Base-by-base conservation (phyloP, 2,113 vertebrate species). In the Uria lomvia region DNA sequence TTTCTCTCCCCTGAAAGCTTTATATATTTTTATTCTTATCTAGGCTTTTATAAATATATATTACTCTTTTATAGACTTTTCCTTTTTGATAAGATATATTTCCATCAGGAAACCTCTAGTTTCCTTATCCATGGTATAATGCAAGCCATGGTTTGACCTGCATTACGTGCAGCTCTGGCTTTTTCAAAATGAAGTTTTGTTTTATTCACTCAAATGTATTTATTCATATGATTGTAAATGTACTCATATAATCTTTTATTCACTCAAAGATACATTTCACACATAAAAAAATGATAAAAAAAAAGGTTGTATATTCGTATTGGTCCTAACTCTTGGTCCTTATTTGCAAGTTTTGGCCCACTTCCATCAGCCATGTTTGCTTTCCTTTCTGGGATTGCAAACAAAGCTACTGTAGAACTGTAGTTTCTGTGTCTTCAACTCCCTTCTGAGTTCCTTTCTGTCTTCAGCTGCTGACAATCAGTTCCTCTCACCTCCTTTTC, bases 381-480 rank as follows among this genome's bases (percentile, higher is more conserved):
- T 75, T 68, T 92, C 29, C 32, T 78, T 84, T 60, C 53, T 38
- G 5, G 30, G 14, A 8, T 60, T 78, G 47, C 21, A 78, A 45
- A 42, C 7, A 72, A 85, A 87, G 17, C 30, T 59, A 12, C 38
- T 18, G 9, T 32, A 36, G 36, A 36, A 20, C 38, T 49, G 16
- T 63, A 71, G 3, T 45, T 76, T 74, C 34, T 23, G 4, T 65
- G 11, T 59, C 73, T 78, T 82, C 66, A 84, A 2, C 11, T 81
- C 53, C 56, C 52, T 81, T 92, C 68, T 63, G 93, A 89, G 67
- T 74, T 67, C 0, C 8, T 67, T 91, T 86, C 52, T 40, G 24
- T 81, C 62, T 93, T 82, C 70, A 82, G 53, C 84, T 74, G 30
- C 74, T 90, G 66, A 72, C 81, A 91, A 38, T 65, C 76, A 80